Evolutionary conservation across 1,140 invertebrate species (phyloP), one percentile per base, ranked within the genome.

Genomic region (Teleopsis dalmanni): DNA sequence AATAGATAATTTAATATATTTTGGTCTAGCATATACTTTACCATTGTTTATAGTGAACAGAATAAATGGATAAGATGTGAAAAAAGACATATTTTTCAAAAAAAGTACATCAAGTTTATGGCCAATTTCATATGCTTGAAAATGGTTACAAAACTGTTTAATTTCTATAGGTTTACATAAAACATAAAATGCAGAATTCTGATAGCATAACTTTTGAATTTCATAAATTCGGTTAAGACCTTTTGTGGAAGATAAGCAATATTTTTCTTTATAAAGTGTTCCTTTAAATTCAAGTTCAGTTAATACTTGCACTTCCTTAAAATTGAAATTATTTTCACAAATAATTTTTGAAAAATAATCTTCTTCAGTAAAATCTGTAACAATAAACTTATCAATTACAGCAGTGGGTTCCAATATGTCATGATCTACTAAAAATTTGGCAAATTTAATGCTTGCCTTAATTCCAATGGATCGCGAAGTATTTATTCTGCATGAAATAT

Each of bases 381-480:
- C 14, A 4, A 4, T 36, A 34, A 14, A 22, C 7, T 19, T 23
- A 27, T 42, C 21, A 16, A 25, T 25, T 21, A 23, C 27, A 41
- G 35, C 18, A 31, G 34, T 38, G 10, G 22, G 26, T 42, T 48
- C 29, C 11, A 41, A 7, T 7, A n/a, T 21, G 41, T 48, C 47
- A 34, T 42, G 27, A 16, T 48, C 27, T 2, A 41, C 9, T 13
- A 43, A 29, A 23, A 43, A 43, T 27, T 31, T 34, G 3, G 47
- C 33, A 49, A 49, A 49, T 42, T 42, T 48, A 23, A 48, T 8
- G 3, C 38, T 38, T 21, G 37, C 26, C n/a, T 48, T 48, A 18
- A 48, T 41, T 41, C 27, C 7, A 25, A 48, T 34, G 3, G 38
- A 47, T 16, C 29, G 23, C 29, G 34, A 37, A 4, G 46, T 22